Conservation (phyloP, 2,888 invertebrate species). For the Pachydiplax longipennis region DNA sequence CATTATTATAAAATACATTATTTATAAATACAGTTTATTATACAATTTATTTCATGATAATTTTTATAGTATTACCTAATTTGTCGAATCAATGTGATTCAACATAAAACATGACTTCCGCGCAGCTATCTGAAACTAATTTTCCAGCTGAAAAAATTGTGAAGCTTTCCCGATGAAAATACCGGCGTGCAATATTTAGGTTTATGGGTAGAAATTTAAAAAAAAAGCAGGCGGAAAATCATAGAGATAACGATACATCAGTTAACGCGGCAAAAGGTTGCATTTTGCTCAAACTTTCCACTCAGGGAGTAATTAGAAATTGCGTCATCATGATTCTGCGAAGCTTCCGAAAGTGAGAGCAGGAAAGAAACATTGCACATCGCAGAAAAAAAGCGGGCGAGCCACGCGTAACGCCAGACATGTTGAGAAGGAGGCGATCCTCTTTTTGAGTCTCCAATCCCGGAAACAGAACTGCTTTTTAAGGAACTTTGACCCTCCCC, state of each 20-base stretch:
- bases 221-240: neutral
- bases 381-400: neutral
- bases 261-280: neutral
- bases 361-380: neutral
- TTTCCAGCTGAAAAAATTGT: no score
- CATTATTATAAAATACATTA: no score
- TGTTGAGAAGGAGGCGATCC: no score
- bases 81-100: no score
- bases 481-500: neutral
- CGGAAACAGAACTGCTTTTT: neutral
- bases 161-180: no score
- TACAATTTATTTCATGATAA: no score
- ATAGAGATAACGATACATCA: neutral
- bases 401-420: neutral
- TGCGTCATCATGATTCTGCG: neutral
- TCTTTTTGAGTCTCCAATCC: neutral
- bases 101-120: no score
- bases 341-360: neutral
- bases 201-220: no score
- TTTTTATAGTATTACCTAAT: no score
- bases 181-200: no score
- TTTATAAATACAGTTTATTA: no score
- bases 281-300: neutral
- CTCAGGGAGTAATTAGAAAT: neutral
- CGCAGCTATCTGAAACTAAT: no score